Evolutionary conservation across 1,140 invertebrate genomes (phyloP), one percentile per base, ranked within the genome.

Genomic region (Diorhabda elongata): DNA sequence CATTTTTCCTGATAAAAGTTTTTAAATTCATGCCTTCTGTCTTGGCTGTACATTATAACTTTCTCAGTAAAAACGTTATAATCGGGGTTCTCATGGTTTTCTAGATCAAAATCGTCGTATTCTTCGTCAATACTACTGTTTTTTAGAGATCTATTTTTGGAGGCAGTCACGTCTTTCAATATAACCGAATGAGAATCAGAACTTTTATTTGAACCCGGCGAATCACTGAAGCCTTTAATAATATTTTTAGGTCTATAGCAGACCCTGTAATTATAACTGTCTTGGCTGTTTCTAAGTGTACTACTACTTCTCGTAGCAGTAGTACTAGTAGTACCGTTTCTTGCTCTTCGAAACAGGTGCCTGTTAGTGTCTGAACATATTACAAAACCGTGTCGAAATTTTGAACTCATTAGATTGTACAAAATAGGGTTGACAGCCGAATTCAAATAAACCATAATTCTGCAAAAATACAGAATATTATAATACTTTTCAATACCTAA

Each of bases 391-490:
- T 87, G 85, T 2, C 92, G 86, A 78, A 95, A 95, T 80, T 93
- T 94, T 9, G 90, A 92, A 42, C 91, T 92, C 90, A 92, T 92
- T n/a, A 92, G 81, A 79, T 92, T 92, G 76, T 94, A 94, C 2
- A 94, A 79, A 68, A 93, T 90, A 0, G 92, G 92, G 82, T 95
- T 94, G 57, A 94, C 83, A 5, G 91, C 91, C 1, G 91, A 93
- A 78, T 96, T 94, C 64, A 94, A 83, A 78, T 95, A 95, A 56
- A 91, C 82, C 89, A 96, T 91, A n/a, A 93, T 89, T 70, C 93
- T 86, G 67, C 89, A 90, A 76, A 94, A 92, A 76, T 92, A 94
- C 2, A 95, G 79, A 3, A 96, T 82, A 71, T 89, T 90, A 79
- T 91, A 92, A 82, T 90, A 95, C 6, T 84, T 87, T 72, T 93